These are phyloP conservation scores for Campoplex nolae DNA, from an alignment of 2,888 invertebrate species.

Conservation along the genomic window DNA sequence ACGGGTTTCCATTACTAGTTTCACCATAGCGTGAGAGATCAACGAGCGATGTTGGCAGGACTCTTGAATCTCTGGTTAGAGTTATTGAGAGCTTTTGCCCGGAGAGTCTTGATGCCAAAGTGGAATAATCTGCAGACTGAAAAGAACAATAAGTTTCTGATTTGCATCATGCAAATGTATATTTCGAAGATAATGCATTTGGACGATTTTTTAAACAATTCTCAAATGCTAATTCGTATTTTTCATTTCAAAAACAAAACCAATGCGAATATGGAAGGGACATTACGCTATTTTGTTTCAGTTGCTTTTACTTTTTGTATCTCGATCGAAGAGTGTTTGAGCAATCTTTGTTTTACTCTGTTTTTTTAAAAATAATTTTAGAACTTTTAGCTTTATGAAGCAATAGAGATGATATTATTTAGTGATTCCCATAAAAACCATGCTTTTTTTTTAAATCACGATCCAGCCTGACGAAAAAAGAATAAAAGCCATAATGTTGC, in stretches of 20 bases:
- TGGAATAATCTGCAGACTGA: neutral
- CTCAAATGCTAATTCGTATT: neutral
- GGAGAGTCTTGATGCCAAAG: conserved; percentile 12
- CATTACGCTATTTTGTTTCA: neutral
- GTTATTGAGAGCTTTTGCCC: conserved; percentile 68
- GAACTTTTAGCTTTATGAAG: neutral
- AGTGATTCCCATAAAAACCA: neutral
- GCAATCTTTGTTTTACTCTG: neutral
- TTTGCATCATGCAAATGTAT: neutral
- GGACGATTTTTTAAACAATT: too few species aligned
- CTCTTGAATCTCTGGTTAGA: conserved; percentile 75
- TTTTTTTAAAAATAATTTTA: neutral
- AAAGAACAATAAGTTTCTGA: neutral
- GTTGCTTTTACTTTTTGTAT: neutral
- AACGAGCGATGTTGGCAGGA: conserved; percentile 66
- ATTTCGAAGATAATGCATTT: neutral
- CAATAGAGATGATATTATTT: neutral
- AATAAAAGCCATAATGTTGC: neutral
- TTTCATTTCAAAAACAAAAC: neutral
- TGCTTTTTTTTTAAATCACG: neutral
- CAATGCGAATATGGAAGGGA: neutral
- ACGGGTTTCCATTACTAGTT: conserved; percentile 61
- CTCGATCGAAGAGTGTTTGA: neutral
- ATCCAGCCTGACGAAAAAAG: neutral
- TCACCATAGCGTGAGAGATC: conserved; percentile 14